Percentiles rank a stretch among this genome's conserved stretches.
These are phyloP conservation scores for Brachionus manjavacas DNA, from an alignment of 1,140 invertebrate genomes.

Conservation along the genomic window DNA sequence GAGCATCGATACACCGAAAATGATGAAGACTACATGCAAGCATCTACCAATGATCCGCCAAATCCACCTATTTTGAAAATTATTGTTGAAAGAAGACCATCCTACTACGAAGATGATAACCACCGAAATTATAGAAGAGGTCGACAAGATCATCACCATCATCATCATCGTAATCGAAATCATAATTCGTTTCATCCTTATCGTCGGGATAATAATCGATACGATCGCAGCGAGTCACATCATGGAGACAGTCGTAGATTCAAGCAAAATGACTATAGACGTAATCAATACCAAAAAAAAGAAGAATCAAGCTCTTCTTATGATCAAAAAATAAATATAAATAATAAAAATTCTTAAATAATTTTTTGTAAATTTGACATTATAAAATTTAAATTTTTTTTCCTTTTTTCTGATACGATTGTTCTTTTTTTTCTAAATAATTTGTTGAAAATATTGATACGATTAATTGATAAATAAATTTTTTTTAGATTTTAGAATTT, in stretches of 20 bases:
- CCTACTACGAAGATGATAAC: background rate
- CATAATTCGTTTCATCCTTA: background rate
- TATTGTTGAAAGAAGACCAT: background rate
- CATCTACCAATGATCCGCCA: background rate
- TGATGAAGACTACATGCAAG: background rate
- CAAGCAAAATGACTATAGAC: background rate
- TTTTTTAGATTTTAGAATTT: conserved; percentile 17
- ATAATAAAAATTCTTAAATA: background rate
- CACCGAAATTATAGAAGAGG: background rate
- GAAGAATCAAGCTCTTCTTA: background rate
- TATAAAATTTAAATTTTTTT: background rate
- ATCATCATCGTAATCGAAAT: background rate
- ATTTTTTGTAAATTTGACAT: background rate
- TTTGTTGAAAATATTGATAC: background rate
- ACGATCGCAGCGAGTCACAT: background rate
- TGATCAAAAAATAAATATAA: background rate
- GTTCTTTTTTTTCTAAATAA: background rate
- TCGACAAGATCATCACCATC: background rate
- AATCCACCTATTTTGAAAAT: conserved; percentile 26
- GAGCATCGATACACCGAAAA: background rate
- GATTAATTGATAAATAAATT: conserved; percentile 5
- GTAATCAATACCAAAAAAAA: background rate
- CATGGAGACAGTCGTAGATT: background rate
- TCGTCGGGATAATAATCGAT: background rate
- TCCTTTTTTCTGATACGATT: background rate